Percentiles rank a stretch among this genome's conserved stretches.
phyloP scores from a whole-genome alignment of 2,113 vertebrate species.

The Tragulus kanchil region DNA sequence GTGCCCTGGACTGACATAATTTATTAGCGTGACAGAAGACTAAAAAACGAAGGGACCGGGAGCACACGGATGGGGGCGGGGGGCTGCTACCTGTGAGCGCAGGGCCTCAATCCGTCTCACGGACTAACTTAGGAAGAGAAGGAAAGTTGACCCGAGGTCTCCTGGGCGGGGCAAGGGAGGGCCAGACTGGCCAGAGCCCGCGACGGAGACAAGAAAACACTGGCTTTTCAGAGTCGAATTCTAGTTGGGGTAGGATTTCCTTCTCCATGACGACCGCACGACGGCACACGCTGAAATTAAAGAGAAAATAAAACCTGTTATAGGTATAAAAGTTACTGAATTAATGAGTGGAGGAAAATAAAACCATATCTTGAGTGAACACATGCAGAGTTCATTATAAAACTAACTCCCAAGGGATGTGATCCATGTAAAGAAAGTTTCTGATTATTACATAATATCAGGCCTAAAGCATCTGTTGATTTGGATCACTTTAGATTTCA shows the following conservation, averaged over 20 bases:
- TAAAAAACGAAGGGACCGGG: not conserved
- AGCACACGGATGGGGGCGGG: not conserved
- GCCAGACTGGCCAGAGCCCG: not conserved
- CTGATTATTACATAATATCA: not conserved
- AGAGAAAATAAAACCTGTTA: too few relatives aligned
- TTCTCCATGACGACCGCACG: not conserved
- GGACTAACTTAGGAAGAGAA: not conserved
- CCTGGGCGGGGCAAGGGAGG: not conserved
- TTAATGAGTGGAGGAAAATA: conserved; percentile 8
- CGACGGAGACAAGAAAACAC: not conserved
- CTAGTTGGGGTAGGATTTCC: not conserved
- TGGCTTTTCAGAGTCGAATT: not conserved
- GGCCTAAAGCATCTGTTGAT: conserved; percentile 21
- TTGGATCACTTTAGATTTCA: conserved; percentile 14
- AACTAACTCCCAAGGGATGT: conserved; percentile 38
- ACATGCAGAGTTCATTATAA: not conserved
- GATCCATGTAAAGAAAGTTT: not conserved
- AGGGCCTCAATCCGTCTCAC: not conserved
- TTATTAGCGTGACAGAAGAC: not conserved
- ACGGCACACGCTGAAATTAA: not conserved
- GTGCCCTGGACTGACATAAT: not conserved
- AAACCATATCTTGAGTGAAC: not conserved
- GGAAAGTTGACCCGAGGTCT: not conserved
- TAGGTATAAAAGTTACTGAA: not conserved
- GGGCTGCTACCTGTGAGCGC: accelerated